Percentiles rank a stretch among this genome's conserved stretches.
Evolutionary conservation across 1,140 invertebrate genomes (phyloP).

Genomic region (Hycleus phaleratus): DNA sequence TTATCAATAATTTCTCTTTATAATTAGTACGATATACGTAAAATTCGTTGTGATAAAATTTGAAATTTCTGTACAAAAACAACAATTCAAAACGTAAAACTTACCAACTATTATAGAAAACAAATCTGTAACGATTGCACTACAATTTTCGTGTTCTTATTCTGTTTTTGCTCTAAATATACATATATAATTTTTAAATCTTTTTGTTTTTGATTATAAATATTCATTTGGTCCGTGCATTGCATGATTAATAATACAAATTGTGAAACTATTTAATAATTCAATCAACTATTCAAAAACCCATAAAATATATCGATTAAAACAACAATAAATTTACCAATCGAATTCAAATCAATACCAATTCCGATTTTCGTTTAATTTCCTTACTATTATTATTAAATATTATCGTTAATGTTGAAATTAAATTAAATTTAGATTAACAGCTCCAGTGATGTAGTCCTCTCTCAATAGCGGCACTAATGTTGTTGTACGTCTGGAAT

Average conservation of each 20-base stretch:
- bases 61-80: constrained; percentile 11
- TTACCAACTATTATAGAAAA: neutral
- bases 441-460: constrained; percentile 35
- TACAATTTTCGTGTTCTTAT: no score
- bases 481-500: constrained; percentile 34
- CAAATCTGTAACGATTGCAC: no score
- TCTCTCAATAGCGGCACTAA: constrained; percentile 35
- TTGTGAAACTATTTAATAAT: no score
- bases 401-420: neutral
- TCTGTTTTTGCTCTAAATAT: no score
- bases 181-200: no score
- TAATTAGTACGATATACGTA: neutral
- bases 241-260: constrained; percentile 6
- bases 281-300: no score
- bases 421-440: constrained; percentile 38
- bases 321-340: no score
- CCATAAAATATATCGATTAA: no score
- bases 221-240: constrained; percentile 16
- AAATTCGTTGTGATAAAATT: constrained; percentile 16
- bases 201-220: constrained; percentile 10
- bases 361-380: no score
- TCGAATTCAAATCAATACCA: no score
- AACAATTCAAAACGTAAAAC: constrained; percentile 6
- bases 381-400: no score
- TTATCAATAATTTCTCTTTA: no score